Evolutionary conservation across 2,113 vertebrate species (phyloP).

Genomic region (Rhadina sibilatrix): DNA sequence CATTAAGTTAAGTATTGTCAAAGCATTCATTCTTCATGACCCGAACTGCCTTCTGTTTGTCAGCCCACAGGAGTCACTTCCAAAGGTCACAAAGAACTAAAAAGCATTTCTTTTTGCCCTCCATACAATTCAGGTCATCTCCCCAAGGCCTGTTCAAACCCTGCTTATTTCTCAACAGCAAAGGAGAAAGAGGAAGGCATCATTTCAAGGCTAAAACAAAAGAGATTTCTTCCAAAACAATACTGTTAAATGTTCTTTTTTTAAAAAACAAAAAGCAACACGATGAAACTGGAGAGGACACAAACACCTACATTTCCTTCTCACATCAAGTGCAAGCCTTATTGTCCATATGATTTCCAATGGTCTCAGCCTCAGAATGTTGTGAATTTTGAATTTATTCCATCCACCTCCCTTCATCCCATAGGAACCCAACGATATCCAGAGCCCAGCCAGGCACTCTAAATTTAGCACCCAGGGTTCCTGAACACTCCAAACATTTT

Average conservation of each 20-base stretch:
- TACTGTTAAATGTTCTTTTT: background rate
- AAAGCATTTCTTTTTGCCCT: constrained; percentile 5
- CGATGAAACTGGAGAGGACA: background rate
- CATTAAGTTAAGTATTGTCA: background rate
- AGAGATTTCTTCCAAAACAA: background rate
- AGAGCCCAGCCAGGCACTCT: background rate
- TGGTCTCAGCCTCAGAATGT: background rate
- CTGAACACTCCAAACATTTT: background rate
- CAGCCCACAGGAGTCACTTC: background rate
- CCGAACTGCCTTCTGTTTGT: background rate
- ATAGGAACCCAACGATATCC: background rate
- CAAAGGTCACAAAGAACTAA: background rate
- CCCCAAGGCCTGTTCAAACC: background rate
- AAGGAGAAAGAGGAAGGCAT: background rate
- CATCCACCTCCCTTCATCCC: background rate
- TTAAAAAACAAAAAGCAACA: background rate
- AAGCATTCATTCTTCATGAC: background rate
- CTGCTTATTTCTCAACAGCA: constrained; percentile 15
- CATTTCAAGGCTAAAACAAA: background rate
- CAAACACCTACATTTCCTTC: background rate
- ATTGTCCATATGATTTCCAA: background rate
- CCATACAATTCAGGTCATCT: constrained; percentile 29
- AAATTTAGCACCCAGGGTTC: constrained; percentile 41
- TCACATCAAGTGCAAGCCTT: background rate
- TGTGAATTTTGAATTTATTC: background rate